A percentile compares a stretch with the other conserved stretches of the same genome.
Evolutionary conservation across 2,888 invertebrate species (phyloP).

Genomic region (Halictus ligatus): DNA sequence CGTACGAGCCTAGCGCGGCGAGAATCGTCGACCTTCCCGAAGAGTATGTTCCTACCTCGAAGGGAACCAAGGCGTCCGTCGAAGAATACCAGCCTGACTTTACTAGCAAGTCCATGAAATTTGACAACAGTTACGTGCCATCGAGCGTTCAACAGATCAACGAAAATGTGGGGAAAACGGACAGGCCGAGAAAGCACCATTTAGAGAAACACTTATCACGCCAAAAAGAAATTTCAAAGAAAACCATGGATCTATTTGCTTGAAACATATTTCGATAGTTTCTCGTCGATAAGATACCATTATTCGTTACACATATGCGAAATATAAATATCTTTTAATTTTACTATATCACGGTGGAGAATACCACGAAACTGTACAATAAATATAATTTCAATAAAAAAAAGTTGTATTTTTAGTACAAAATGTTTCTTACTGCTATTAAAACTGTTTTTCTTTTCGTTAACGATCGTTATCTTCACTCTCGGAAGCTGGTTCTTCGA

Average conservation of each 20-base stretch:
- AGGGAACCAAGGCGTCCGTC: constrained; percentile 63
- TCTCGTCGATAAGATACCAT: constrained; percentile 10
- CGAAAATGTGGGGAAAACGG: constrained; percentile 36
- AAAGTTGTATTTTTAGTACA: constrained; percentile 40
- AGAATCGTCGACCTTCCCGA: constrained; percentile 46
- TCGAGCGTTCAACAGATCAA: constrained; percentile 59
- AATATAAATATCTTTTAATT: constrained; percentile 48
- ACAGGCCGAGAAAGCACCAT: constrained; percentile 26
- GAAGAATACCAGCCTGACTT: constrained; percentile 78
- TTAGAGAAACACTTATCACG: constrained; percentile 21
- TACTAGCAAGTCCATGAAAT: constrained; percentile 74
- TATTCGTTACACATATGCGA: constrained; percentile 24
- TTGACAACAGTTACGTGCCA: constrained; percentile 77
- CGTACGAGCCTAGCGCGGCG: constrained; percentile 72
- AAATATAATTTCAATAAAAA: constrained; percentile 51
- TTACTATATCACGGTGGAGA: constrained; percentile 30
- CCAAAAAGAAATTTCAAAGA: constrained; percentile 45
- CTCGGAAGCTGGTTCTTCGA: constrained; percentile 77
- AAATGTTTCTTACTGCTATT: constrained; percentile 24
- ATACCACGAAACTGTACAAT: constrained; percentile 33
- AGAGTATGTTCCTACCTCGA: constrained; percentile 76
- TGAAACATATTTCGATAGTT: constrained; percentile 25
- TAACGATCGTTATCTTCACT: constrained; percentile 52
- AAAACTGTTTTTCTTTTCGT: too few relatives aligned
- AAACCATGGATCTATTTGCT: constrained; percentile 39